phyloP scores from a whole-genome alignment of 2,113 vertebrate species.

The Murina feae region DNA sequence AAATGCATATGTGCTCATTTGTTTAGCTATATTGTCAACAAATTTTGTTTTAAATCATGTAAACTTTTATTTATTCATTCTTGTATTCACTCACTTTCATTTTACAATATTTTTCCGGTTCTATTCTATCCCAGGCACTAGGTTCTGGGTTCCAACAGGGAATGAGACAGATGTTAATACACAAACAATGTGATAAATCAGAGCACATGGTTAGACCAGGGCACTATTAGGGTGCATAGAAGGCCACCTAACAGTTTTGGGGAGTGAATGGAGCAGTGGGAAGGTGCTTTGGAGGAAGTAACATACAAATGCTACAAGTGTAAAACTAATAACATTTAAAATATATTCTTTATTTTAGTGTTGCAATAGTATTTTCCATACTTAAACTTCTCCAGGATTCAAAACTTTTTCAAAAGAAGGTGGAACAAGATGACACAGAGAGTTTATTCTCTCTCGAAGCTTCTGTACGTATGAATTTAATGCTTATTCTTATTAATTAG shows the following conservation, averaged over 20 bases:
- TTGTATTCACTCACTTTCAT: not conserved
- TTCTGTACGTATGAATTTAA: constrained; percentile 68
- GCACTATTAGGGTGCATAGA: not conserved
- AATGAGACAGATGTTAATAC: not conserved
- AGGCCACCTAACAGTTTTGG: not conserved
- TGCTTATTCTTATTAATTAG: constrained; percentile 1
- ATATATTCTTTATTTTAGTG: constrained; percentile 77
- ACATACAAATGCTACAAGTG: not conserved
- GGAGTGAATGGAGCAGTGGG: too few relatives aligned
- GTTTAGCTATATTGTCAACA: not conserved
- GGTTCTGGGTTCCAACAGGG: not conserved
- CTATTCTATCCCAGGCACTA: not conserved
- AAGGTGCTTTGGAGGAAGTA: not conserved
- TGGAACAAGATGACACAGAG: not conserved
- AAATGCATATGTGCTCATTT: not conserved
- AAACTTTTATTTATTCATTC: not conserved
- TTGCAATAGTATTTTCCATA: constrained; percentile 84
- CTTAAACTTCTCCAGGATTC: constrained; percentile 88
- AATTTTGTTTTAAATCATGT: not conserved
- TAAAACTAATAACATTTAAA: not conserved
- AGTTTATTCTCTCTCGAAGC: not conserved
- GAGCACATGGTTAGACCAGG: not conserved
- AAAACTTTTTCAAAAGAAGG: constrained; percentile 73
- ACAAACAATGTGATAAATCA: not conserved
- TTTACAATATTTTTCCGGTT: not conserved